A percentile compares a stretch with the other conserved stretches of the same genome.
phyloP scores from a whole-genome alignment of 2,888 invertebrate genomes.

The Ditylenchus weischeri region DNA sequence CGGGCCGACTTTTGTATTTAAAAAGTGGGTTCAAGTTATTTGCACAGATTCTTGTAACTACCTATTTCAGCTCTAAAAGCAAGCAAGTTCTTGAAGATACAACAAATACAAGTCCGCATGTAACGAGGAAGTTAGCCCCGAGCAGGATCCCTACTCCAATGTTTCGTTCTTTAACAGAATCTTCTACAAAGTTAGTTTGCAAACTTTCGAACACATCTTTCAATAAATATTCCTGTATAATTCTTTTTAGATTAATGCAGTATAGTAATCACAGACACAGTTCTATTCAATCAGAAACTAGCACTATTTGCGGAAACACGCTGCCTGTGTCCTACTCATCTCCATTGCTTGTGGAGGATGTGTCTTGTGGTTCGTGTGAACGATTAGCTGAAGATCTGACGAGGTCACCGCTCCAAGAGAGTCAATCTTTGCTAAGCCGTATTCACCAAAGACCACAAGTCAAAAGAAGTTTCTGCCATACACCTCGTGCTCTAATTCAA shows the following conservation, averaged over 20 bases:
- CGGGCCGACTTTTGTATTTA: too few relatives aligned
- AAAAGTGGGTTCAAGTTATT: too few relatives aligned
- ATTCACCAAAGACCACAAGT: not conserved
- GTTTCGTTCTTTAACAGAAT: not conserved
- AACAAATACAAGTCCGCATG: not conserved
- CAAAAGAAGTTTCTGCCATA: not conserved
- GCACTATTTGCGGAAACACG: not conserved
- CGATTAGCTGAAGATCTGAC: slow-evolving; percentile 16
- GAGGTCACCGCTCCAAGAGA: not conserved
- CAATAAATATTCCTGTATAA: not conserved
- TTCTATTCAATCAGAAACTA: not conserved
- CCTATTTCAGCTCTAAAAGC: not conserved
- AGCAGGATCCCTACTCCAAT: slow-evolving; percentile 13
- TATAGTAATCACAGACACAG: not conserved
- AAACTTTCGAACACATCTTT: not conserved
- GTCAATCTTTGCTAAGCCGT: not conserved
- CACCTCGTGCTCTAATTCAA: slow-evolving; percentile 7
- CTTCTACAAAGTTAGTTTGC: slow-evolving; percentile 7
- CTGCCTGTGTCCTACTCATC: not conserved
- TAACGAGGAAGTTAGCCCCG: not conserved
- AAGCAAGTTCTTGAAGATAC: not conserved
- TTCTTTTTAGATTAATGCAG: slow-evolving; percentile 1
- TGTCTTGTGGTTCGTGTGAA: slow-evolving; percentile 24
- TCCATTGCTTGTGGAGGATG: not conserved
- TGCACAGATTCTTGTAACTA: not conserved